Conservation (phyloP, 1,140 invertebrate genomes). For the Brachionus angularis region DNA sequence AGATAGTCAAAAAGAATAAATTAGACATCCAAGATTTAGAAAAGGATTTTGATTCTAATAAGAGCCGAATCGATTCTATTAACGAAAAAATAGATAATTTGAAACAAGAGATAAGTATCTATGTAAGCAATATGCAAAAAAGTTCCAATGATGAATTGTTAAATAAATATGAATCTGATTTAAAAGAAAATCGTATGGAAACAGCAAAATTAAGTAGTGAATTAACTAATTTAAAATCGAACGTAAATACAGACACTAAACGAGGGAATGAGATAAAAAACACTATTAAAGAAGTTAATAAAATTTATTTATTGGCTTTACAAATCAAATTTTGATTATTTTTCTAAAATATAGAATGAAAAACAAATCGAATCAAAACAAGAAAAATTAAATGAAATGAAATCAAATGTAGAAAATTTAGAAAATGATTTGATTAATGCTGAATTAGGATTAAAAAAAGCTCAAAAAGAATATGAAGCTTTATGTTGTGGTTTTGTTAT, state of each 20-base stretch:
- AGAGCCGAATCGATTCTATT: not conserved
- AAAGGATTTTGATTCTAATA: not conserved
- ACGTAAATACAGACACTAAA: slow-evolving; percentile 21
- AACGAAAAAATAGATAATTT: not conserved
- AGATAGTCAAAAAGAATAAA: slow-evolving; percentile 22
- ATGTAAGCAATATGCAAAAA: not conserved
- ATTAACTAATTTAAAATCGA: slow-evolving; percentile 22
- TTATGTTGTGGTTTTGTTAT: slow-evolving; percentile 39
- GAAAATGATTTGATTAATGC: slow-evolving; percentile 26
- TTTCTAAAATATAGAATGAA: slow-evolving; percentile 27
- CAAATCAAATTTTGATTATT: not conserved
- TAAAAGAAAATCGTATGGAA: slow-evolving; percentile 13
- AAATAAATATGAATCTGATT: not conserved
- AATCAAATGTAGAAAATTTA: slow-evolving; percentile 29
- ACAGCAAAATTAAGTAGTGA: slow-evolving; percentile 27
- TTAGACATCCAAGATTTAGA: not conserved
- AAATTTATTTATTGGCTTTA: not conserved
- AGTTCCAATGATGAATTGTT: slow-evolving; percentile 2
- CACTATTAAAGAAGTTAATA: slow-evolving; percentile 29
- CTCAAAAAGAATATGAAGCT: slow-evolving; percentile 38
- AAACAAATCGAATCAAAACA: slow-evolving; percentile 24
- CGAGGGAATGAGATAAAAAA: slow-evolving; percentile 12
- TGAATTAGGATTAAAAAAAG: slow-evolving; percentile 13
- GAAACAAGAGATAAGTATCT: slow-evolving; percentile 1
- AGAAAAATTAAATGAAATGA: slow-evolving; percentile 37